These are phyloP conservation scores for Drosophila engyochracea DNA, from an alignment of 2,888 invertebrate species.

Conservation along the genomic window DNA sequence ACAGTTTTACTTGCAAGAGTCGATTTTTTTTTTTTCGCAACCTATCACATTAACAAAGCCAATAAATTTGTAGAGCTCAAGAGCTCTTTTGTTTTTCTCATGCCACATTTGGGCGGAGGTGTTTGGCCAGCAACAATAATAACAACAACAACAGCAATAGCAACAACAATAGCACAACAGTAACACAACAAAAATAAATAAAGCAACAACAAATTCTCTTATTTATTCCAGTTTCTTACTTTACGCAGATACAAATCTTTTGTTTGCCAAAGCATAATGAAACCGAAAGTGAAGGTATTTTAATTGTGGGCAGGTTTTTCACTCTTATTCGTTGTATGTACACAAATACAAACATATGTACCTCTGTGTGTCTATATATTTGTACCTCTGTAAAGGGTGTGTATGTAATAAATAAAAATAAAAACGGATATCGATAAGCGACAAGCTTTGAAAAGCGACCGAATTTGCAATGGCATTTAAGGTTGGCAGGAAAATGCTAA, in stretches of 20 bases:
- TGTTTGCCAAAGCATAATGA: constrained; percentile 63
- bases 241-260: constrained; percentile 64
- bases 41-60: constrained; percentile 58
- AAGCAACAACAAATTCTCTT: constrained; percentile 62
- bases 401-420: not conserved
- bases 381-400: constrained; percentile 6
- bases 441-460: constrained; percentile 8
- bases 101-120: constrained; percentile 67
- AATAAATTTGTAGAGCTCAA: constrained; percentile 59
- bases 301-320: constrained; percentile 69
- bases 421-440: constrained; percentile 39
- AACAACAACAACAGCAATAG: not conserved
- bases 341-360: not conserved
- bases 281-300: constrained; percentile 73
- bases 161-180: constrained; percentile 7
- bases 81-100: constrained; percentile 61
- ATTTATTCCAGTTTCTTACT: constrained; percentile 63
- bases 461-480: constrained; percentile 8
- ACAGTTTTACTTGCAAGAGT: constrained; percentile 43
- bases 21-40: constrained; percentile 42
- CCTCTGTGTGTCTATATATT: not conserved
- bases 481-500: not conserved
- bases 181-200: constrained; percentile 26
- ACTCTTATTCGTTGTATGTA: constrained; percentile 23
- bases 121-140: constrained; percentile 43